Evolutionary conservation across 2,113 vertebrate species (phyloP).

Genomic region (Holacanthus passer): DNA sequence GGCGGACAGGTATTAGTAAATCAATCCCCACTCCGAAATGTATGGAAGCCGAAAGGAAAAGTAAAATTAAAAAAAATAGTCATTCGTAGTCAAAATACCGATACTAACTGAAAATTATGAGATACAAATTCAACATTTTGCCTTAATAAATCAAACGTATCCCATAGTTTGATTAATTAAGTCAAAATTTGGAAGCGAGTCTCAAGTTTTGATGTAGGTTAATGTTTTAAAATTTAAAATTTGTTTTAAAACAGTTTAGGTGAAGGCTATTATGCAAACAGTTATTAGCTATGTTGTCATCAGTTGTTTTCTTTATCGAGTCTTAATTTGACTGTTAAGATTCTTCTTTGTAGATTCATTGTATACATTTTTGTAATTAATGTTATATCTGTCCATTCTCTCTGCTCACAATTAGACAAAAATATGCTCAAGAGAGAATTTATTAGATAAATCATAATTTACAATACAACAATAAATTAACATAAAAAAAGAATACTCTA

Average conservation of each 20-base stretch:
- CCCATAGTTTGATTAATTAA: too few relatives aligned
- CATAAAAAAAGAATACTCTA: neutral
- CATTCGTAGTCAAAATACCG: neutral
- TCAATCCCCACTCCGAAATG: neutral
- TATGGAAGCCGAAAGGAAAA: neutral
- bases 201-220: too few relatives aligned
- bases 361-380: neutral
- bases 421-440: constrained; percentile 25
- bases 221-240: too few relatives aligned
- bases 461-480: constrained; percentile 23
- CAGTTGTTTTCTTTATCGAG: too few relatives aligned
- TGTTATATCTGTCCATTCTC: neutral
- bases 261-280: too few relatives aligned
- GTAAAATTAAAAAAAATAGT: neutral
- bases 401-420: neutral
- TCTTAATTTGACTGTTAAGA: neutral
- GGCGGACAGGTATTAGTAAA: neutral
- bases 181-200: neutral
- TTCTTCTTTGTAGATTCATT: neutral
- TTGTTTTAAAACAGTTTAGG: too few relatives aligned
- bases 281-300: too few relatives aligned
- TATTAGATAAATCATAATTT: constrained; percentile 51
- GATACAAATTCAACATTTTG: neutral
- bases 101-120: neutral
- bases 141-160: neutral